A percentile compares a stretch with the other conserved stretches of the same genome.
phyloP scores from a whole-genome alignment of 2,888 invertebrate species.

The Sthenelais limicola region DNA sequence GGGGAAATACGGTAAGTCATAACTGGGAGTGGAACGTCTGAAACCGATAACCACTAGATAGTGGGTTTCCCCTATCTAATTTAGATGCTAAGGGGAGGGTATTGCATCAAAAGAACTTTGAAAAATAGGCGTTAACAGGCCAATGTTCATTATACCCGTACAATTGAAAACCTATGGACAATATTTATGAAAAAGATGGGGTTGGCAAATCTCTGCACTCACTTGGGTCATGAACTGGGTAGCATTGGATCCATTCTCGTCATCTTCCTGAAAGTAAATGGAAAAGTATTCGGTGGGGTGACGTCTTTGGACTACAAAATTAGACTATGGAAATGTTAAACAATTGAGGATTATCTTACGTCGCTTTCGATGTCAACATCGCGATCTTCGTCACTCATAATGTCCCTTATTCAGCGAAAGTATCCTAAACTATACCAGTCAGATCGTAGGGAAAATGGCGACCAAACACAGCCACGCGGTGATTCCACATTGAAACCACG shows the following conservation, averaged over 20 bases:
- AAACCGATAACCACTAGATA: too few relatives aligned
- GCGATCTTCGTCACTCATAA: slow-evolving; percentile 94
- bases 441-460: slow-evolving; percentile 51
- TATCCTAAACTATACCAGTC: background rate
- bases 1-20: too few relatives aligned
- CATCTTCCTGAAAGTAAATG: slow-evolving; percentile 58
- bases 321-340: background rate
- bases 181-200: too few relatives aligned
- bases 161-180: too few relatives aligned
- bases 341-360: slow-evolving; percentile 77
- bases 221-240: slow-evolving; percentile 62
- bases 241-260: slow-evolving; percentile 54
- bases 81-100: too few relatives aligned
- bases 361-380: slow-evolving; percentile 97
- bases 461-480: slow-evolving; percentile 64
- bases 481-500: slow-evolving; percentile 41
- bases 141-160: too few relatives aligned
- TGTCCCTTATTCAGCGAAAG: slow-evolving; percentile 17
- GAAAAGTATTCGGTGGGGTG: slow-evolving; percentile 13
- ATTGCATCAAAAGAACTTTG: too few relatives aligned
- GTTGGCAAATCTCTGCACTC: too few relatives aligned
- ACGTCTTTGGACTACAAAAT: slow-evolving; percentile 9
- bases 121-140: too few relatives aligned
- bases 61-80: too few relatives aligned
- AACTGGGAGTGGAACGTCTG: too few relatives aligned